Conservation (phyloP, 1,140 invertebrate genomes). For the Dryas iulia region DNA sequence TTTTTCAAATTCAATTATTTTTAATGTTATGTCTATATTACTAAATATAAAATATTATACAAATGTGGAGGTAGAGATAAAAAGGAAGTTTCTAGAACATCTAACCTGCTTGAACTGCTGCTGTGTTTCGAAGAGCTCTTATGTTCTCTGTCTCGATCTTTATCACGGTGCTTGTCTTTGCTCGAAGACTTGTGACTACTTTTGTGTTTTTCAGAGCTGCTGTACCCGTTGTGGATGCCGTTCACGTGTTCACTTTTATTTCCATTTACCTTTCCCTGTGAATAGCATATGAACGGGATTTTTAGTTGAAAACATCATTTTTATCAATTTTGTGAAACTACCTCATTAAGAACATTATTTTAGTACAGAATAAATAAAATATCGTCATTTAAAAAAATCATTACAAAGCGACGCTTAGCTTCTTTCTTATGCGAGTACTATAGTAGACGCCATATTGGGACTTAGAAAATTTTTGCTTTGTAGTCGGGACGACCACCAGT, state of each 20-base stretch:
- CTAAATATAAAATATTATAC: neutral
- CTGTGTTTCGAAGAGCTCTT: slow-evolving; percentile 78
- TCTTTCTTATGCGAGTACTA: slow-evolving; percentile 79
- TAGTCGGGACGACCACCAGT: slow-evolving; percentile 59
- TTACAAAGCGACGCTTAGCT: slow-evolving; percentile 51
- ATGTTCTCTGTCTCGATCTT: slow-evolving; percentile 84
- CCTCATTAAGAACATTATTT: neutral
- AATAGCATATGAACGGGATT: slow-evolving; percentile 34
- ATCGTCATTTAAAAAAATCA: neutral
- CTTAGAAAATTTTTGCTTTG: slow-evolving; percentile 89
- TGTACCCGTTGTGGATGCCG: slow-evolving; percentile 86
- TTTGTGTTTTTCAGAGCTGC: slow-evolving; percentile 82
- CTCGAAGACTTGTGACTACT: slow-evolving; percentile 85
- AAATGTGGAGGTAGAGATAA: slow-evolving; percentile 6
- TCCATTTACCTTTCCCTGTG: slow-evolving; percentile 75
- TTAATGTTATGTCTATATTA: neutral
- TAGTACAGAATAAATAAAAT: neutral
- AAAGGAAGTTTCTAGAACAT: slow-evolving; percentile 63
- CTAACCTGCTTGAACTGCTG: slow-evolving; percentile 74
- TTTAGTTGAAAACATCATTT: neutral
- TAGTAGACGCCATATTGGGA: slow-evolving; percentile 91
- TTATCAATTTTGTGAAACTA: neutral
- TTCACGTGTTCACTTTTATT: slow-evolving; percentile 83
- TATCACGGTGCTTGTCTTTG: slow-evolving; percentile 84
- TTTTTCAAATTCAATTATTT: neutral